Evolutionary conservation across 2,113 vertebrate species (phyloP), one percentile per base, ranked within the genome.

Genomic region (Cygnus buccinator): DNA sequence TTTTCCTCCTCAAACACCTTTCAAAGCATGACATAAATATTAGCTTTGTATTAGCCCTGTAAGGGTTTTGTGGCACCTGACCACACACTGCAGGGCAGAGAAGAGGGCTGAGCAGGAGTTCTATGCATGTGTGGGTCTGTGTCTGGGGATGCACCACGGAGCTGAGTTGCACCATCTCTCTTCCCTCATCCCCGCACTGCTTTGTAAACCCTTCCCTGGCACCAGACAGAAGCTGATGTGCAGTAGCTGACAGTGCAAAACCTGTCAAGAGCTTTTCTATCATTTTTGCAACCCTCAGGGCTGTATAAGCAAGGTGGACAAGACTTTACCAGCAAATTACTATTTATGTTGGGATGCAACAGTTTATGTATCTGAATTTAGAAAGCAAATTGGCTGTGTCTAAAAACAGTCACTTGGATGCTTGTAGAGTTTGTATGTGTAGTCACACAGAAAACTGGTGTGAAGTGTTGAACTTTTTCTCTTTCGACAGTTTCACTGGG

Each of bases 71-170:
- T 54, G 58, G 85, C 31, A 50, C 48, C 55, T 73, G 59, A 37
- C 3, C 80, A 79, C 79, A 74, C 41, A 37, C 31, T 29, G 31
- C 66, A 50, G 52, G 71, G 58, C 31, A 57, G 84, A 55, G 76
- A 14, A 22, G 4, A n/a, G 44, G 46, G 39, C 15, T 84, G 58
- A 77, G 72, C 44, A 76, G 62, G 26, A 87, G 50, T 17, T 46
- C 41, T 1, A 1, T 6, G 35, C 20, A 2, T 0, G 0, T 2
- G 6, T 22, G 16, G 43, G 14, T 23, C 44, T 58, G 16, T n/a
- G 8, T 14, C 6, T 80, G 75, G n/a, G 59, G 50, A 9, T n/a
- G 10, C 26, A 50, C 2, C 0, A 1, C 0, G 0, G 48, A n/a
- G 21, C 43, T 77, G 21, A 33, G 19, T 71, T 58, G 20, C 44